phyloP scores from a whole-genome alignment of 2,113 vertebrate genomes.

The Erythrocercus mccallii region DNA sequence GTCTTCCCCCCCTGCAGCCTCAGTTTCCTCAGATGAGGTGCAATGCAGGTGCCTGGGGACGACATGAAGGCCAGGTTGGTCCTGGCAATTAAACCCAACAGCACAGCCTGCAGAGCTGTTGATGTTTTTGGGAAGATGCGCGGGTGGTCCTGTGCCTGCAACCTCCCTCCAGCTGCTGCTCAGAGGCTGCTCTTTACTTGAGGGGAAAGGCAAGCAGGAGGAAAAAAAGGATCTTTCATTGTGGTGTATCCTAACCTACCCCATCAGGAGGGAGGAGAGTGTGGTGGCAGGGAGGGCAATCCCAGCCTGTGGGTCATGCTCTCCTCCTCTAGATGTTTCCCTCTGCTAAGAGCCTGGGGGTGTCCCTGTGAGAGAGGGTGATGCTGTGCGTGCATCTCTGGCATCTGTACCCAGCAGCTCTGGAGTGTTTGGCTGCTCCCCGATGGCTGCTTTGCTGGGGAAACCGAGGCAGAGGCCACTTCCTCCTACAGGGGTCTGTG shows the following conservation, averaged over 20 bases:
- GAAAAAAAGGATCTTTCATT: background rate
- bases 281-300: background rate
- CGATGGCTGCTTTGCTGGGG: background rate
- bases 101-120: background rate
- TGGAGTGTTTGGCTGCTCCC: background rate
- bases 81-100: background rate
- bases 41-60: background rate
- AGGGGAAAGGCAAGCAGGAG: background rate
- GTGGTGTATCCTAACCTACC: background rate
- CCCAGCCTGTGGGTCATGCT: background rate
- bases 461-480: background rate
- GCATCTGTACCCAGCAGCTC: background rate
- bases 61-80: rapidly evolving
- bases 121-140: background rate
- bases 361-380: background rate
- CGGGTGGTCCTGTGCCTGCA: background rate
- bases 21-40: background rate
- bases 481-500: background rate
- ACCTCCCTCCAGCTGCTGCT: background rate
- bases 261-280: background rate
- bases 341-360: background rate
- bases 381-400: background rate
- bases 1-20: background rate
- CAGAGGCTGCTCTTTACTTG: background rate
- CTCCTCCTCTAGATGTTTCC: background rate